Evolutionary conservation across 2,888 invertebrate species (phyloP).

Genomic region (Drosophila kuntzei): DNA sequence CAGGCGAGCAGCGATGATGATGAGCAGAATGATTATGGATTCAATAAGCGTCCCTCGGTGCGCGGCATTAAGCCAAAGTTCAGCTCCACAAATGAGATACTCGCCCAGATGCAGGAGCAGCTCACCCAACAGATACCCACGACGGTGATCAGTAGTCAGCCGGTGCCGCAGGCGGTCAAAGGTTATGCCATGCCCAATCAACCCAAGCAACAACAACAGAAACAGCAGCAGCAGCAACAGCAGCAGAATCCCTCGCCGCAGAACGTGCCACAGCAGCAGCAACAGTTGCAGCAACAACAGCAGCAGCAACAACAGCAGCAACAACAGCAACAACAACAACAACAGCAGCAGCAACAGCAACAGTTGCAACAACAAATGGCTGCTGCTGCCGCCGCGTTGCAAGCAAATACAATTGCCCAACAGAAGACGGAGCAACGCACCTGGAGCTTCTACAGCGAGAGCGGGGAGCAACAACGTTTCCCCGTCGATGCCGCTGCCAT

Average conservation of each 20-base stretch:
- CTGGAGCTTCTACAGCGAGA: conserved; percentile 84
- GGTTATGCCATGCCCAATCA: conserved; percentile 84
- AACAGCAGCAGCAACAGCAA: conserved; percentile 51
- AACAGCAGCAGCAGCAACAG: conserved; percentile 43
- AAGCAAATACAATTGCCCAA: conserved; percentile 81
- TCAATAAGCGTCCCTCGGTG: conserved; percentile 94
- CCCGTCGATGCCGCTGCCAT: conserved; percentile 80
- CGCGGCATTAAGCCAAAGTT: conserved; percentile 95
- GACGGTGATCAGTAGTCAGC: conserved; percentile 74
- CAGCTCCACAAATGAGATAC: conserved; percentile 91
- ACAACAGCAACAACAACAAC: conserved; percentile 55
- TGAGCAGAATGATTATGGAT: conserved; percentile 95
- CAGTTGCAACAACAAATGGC: conserved; percentile 67
- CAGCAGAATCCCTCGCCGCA: conserved; percentile 80
- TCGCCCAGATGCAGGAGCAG: conserved; percentile 93
- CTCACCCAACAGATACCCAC: conserved; percentile 84
- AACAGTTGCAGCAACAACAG: conserved; percentile 69
- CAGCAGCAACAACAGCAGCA: conserved; percentile 59
- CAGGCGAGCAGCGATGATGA: conserved; percentile 87
- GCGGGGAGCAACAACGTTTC: conserved; percentile 82
- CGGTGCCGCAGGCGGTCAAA: conserved; percentile 79
- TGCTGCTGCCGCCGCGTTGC: conserved; percentile 63
- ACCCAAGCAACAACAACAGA: too few relatives aligned
- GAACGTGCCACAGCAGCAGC: conserved; percentile 73
- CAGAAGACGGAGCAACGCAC: conserved; percentile 84